A percentile compares a stretch with the other conserved stretches of the same genome.
These are phyloP conservation scores for Agrilus biguttatus DNA, from an alignment of 2,888 invertebrate genomes.

Conservation along the genomic window DNA sequence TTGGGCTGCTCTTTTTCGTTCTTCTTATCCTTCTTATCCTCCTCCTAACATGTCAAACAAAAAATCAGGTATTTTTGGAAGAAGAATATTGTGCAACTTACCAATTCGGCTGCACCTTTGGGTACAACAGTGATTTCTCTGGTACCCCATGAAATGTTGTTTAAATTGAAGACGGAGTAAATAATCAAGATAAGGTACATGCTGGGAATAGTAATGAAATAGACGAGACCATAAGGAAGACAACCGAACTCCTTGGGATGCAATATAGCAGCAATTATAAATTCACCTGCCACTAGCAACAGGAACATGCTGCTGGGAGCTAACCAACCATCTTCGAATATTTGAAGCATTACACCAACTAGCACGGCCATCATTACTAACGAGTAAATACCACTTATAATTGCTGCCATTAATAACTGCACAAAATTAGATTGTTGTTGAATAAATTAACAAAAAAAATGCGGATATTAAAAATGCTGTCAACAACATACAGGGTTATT, in stretches of 20 bases:
- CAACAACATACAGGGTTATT: too few species aligned
- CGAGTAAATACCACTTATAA: constrained; percentile 65
- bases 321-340: constrained; percentile 60
- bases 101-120: constrained; percentile 10
- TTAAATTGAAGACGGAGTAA: constrained; percentile 84
- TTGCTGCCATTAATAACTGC: constrained; percentile 55
- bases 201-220: constrained; percentile 84
- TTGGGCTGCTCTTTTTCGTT: constrained; percentile 34
- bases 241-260: constrained; percentile 72
- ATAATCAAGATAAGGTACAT: constrained; percentile 89
- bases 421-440: constrained; percentile 9
- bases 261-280: constrained; percentile 48
- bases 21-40: background rate
- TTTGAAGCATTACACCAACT: constrained; percentile 65
- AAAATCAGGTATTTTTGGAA: background rate
- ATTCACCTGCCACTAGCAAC: constrained; percentile 53
- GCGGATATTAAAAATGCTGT: too few species aligned
- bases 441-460: too few species aligned
- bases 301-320: constrained; percentile 80
- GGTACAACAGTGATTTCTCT: constrained; percentile 49
- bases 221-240: constrained; percentile 60
- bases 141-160: constrained; percentile 91
- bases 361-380: constrained; percentile 80
- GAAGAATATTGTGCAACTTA: constrained; percentile 6
- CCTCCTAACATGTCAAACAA: background rate